A percentile compares a stretch with the other conserved stretches of the same genome.
Conservation (phyloP, 2,797 vertebrate genomes). For the Oreonectes daqikongensis region DNA sequence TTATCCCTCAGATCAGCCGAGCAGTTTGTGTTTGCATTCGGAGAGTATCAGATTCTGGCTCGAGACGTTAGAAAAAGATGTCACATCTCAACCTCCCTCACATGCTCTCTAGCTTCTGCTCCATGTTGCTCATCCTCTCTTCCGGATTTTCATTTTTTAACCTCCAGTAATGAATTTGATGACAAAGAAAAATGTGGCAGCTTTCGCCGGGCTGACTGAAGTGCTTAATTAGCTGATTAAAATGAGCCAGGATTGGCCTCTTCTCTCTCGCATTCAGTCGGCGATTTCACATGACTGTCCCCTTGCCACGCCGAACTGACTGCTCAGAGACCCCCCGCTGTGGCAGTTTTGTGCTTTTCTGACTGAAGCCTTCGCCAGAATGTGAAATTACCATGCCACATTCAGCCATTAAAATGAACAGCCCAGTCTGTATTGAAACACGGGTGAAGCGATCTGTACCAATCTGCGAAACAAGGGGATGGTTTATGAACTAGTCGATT, state of each 20-base stretch:
- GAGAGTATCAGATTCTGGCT: constrained; percentile 45
- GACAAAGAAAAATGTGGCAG: constrained; percentile 72
- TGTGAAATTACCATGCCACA: constrained; percentile 79
- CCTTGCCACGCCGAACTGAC: constrained; percentile 82
- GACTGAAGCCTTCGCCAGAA: constrained; percentile 74
- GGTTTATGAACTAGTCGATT: neutral
- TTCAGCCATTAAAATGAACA: constrained; percentile 71
- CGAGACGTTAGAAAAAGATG: constrained; percentile 28
- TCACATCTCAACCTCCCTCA: constrained; percentile 30
- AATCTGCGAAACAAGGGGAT: constrained; percentile 19
- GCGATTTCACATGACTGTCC: constrained; percentile 75
- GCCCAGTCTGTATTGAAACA: constrained; percentile 70
- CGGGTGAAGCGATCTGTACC: constrained; percentile 42
- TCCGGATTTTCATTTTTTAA: constrained; percentile 71
- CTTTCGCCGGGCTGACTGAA: constrained; percentile 70
- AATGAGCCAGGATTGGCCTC: constrained; percentile 79
- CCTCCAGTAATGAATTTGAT: constrained; percentile 82
- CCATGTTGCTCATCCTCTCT: constrained; percentile 59
- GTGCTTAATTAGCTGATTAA: constrained; percentile 85
- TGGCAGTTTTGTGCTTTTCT: constrained; percentile 71
- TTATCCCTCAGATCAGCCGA: constrained; percentile 55
- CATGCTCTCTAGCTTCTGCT: constrained; percentile 43
- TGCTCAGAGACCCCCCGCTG: constrained; percentile 74
- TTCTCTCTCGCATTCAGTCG: constrained; percentile 73
- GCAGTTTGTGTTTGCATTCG: constrained; percentile 56